Base-by-base conservation (phyloP, 2,888 invertebrate species). In the Leptura quadrifasciata region DNA sequence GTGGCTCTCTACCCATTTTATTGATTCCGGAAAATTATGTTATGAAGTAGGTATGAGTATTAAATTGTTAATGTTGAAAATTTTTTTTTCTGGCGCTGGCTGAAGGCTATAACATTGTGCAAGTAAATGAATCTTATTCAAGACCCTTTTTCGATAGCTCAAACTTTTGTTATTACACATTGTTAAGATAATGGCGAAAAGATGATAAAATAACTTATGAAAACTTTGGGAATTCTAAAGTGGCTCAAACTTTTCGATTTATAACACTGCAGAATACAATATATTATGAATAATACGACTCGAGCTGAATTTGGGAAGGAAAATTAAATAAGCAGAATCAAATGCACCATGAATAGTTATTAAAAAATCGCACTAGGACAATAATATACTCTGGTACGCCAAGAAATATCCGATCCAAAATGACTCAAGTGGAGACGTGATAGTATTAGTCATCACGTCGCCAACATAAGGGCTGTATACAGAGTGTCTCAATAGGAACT, bases 121-220 rank as follows among this genome's bases (percentile, higher is more conserved):
- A 10, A 63, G 61, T 63, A 27, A 63, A 63, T 39, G 39, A 63
- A 63, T 39, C 20, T 58, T 20, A 39, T 39, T 63, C 39, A 47
- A n/a, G 35, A 15, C 17, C 35, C 31, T 20, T 24, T 27, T 63
- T 63, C 63, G 35, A 15, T 27, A 35, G 17, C 39, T 63, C 39
- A 39, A 39, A 63, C 35, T 35, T 63, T 39, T 63, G 63, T 63
- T 60, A 60, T 60, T 63, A 21, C 39, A 63, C 63, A 63, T 27
- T 63, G 60, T 60, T 60, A 39, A 39, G 35, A 63, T 35, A 63
- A 63, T 63, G 39, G 63, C 18, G 35, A 63, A 63, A 63, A 63
- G 63, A 63, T 63, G 63, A 63, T 63, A 63, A 63, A 63, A 63
- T 63, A 63, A 63, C 35, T 63, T 63, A 63, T 20, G 60, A 63